Base-by-base conservation (phyloP, 1,140 invertebrate species). In the Ctenoplectra terminalis region DNA sequence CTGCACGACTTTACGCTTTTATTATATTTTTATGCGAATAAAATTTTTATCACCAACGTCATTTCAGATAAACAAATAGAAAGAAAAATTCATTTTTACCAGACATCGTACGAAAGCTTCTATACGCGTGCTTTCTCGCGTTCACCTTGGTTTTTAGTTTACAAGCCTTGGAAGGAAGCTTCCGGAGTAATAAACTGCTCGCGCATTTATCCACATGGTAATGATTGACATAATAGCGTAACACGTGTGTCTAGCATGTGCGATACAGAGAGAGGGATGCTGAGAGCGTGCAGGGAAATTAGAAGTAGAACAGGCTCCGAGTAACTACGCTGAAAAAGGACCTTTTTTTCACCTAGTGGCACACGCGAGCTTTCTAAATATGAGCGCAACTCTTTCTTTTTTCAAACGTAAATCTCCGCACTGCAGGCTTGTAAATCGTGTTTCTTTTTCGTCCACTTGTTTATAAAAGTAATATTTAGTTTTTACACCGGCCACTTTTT, bases 221-320 rank as follows among this genome's bases (percentile, higher is more conserved):
- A 88, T 87, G 87, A 90, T 90, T 91, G 89, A 90, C 88, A 87
- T 87, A 80, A 81, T 69, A 79, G 80, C 72, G 82, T 85, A 82
- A 90, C 89, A 89, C 86, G 87, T 90, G 87, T 89, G 88, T 80
- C 54, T 66, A 86, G 74, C 80, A 85, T 83, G 75, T 86, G 85
- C 60, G 34, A 43, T 74, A 23, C 34, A 40, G 37, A 34, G 43
- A 50, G 56, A 79, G 34, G 78, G 46, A 52, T 20, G 37, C 60
- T n/a, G 70, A 79, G 61, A 61, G 81, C 40, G 31, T n/a, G 37
- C 17, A 31, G 26, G 31, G 64, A 74, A 70, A 82, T 77, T 66
- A 48, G 63, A 67, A 48, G 52, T 64, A 60, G 58, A 58, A 31
- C 67, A 72, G 50, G 17, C 29, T 43, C 43, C n/a, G 58, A 26